A percentile compares a stretch with the other conserved stretches of the same genome.
Conservation (phyloP, 2,113 vertebrate species). For the Capreolus pygargus region DNA sequence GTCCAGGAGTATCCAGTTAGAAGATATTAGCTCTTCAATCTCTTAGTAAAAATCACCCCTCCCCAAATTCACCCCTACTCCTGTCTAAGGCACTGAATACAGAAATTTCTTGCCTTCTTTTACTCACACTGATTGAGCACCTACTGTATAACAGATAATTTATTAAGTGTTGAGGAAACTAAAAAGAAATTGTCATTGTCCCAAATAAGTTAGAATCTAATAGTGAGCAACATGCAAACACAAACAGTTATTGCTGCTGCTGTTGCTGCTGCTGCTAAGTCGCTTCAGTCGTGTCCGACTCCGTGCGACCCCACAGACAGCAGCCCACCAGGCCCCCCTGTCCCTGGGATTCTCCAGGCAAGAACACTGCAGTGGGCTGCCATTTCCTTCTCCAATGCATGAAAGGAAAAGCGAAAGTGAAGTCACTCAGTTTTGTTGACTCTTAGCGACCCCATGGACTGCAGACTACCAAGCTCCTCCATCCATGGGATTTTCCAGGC, state of each 20-base stretch:
- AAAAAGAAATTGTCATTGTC: neutral
- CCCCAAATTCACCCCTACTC: neutral
- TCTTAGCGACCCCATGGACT: neutral
- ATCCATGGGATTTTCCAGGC: neutral
- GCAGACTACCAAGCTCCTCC: neutral
- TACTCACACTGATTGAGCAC: neutral
- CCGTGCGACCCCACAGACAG: neutral
- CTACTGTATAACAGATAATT: neutral
- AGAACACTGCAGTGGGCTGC: neutral
- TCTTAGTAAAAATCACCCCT: neutral
- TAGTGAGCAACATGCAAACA: neutral
- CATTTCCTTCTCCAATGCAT: neutral
- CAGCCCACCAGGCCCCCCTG: neutral
- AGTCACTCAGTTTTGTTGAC: neutral
- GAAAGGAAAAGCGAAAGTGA: neutral
- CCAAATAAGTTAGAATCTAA: neutral
- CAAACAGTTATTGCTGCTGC: neutral
- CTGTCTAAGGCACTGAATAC: neutral
- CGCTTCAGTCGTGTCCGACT: accelerated
- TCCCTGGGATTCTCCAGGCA: neutral
- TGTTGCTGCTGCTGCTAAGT: neutral
- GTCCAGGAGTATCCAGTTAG: neutral
- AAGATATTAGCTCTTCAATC: neutral
- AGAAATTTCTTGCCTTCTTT: neutral
- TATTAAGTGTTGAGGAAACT: neutral